phyloP scores from a whole-genome alignment of 2,113 vertebrate genomes.

The Ailurus styani region DNA sequence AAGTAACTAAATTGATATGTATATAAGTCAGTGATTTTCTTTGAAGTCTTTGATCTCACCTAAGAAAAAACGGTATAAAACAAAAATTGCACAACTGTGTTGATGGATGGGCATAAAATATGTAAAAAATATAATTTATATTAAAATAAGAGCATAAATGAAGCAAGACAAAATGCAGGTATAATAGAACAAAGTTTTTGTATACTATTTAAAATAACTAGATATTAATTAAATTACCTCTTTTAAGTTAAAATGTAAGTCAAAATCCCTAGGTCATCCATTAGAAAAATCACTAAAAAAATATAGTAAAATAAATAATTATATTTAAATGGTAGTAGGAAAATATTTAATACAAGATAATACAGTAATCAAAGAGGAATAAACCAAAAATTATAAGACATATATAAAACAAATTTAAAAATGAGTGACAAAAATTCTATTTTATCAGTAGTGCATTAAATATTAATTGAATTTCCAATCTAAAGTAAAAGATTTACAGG shows the following conservation, averaged over 20 bases:
- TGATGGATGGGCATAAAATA: not conserved
- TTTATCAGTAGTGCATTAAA: not conserved
- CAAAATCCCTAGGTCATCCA: not conserved
- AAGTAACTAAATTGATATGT: not conserved
- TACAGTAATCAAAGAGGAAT: not conserved
- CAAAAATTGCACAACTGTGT: not conserved
- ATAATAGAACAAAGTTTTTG: not conserved
- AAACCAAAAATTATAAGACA: not conserved
- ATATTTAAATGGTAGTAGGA: not conserved
- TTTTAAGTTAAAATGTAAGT: not conserved
- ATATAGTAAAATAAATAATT: not conserved
- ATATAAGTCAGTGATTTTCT: not conserved
- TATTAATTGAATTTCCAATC: not conserved
- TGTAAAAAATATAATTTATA: not conserved
- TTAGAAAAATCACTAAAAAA: not conserved
- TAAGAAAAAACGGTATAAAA: not conserved
- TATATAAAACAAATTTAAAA: not conserved
- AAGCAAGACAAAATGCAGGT: not conserved
- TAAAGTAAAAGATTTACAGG: not conserved
- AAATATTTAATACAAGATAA: not conserved
- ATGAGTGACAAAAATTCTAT: not conserved
- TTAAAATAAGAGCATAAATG: not conserved
- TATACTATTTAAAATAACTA: not conserved
- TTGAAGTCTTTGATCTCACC: not conserved
- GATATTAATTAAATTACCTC: not conserved